phyloP scores from a whole-genome alignment of 2,113 vertebrate species.

The Tetrax tetrax region DNA sequence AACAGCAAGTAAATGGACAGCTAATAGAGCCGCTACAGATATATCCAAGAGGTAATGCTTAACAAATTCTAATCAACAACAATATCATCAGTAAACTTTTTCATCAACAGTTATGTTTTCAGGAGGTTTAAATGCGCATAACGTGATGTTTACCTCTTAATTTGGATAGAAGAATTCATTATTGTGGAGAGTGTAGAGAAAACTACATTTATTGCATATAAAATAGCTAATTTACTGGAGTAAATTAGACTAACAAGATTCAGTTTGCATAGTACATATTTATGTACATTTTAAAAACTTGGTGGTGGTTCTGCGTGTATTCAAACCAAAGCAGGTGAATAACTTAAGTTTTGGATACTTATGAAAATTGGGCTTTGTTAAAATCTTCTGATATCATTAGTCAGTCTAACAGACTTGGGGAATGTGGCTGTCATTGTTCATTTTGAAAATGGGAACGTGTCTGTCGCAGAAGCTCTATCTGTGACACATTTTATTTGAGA shows the following conservation, averaged over 20 bases:
- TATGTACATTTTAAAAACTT: constrained; percentile 58
- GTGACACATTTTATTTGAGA: background rate
- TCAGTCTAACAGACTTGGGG: background rate
- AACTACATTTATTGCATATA: constrained; percentile 66
- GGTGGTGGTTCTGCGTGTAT: constrained; percentile 16
- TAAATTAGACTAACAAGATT: constrained; percentile 77
- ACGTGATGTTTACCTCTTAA: constrained; percentile 64
- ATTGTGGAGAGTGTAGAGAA: constrained; percentile 47
- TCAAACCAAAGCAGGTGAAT: constrained; percentile 57
- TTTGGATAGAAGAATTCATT: constrained; percentile 62
- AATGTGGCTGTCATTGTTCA: background rate
- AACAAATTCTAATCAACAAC: constrained; percentile 64
- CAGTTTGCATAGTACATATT: constrained; percentile 54
- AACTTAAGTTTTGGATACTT: constrained; percentile 5
- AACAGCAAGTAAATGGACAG: constrained; percentile 93
- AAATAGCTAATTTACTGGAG: constrained; percentile 72
- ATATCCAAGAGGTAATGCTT: constrained; percentile 88
- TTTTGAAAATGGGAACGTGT: background rate
- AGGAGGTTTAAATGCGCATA: constrained; percentile 66
- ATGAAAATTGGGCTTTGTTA: background rate
- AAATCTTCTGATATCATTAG: background rate
- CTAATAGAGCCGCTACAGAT: constrained; percentile 96
- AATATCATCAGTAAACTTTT: constrained; percentile 56
- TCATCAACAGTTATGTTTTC: constrained; percentile 68
- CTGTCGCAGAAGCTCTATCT: background rate